phyloP scores from a whole-genome alignment of 2,797 vertebrate species.

The Diceros bicornis region DNA sequence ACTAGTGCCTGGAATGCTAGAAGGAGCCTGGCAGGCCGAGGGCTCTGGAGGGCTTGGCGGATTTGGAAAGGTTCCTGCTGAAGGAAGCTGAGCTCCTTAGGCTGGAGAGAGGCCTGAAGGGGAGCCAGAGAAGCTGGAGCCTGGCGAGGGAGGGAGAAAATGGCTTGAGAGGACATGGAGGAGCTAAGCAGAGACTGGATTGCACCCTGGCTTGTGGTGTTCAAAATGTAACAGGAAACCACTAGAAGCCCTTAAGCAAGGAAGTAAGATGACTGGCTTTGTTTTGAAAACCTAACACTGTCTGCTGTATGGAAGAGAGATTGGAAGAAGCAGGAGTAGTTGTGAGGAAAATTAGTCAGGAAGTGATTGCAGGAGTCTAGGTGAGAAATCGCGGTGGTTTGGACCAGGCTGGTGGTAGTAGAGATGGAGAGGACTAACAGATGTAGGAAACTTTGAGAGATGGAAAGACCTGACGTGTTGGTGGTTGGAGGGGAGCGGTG shows the following conservation, averaged over 20 bases:
- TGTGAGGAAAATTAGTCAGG: neutral
- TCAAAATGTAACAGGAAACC: fast-evolving
- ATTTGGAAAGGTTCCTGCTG: fast-evolving
- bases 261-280: fast-evolving
- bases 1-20: fast-evolving
- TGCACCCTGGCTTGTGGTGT: neutral
- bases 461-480: fast-evolving
- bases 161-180: fast-evolving
- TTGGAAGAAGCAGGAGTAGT: neutral
- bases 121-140: neutral
- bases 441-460: fast-evolving
- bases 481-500: too few relatives aligned
- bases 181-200: fast-evolving
- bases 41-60: fast-evolving
- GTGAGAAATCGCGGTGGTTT: fast-evolving
- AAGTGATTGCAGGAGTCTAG: fast-evolving
- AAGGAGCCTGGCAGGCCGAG: neutral
- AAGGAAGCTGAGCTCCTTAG: neutral
- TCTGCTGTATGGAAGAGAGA: neutral
- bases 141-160: fast-evolving
- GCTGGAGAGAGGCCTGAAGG: too few relatives aligned
- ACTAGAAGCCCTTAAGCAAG: neutral
- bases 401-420: neutral
- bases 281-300: neutral
- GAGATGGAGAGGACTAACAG: too few relatives aligned